Evolutionary conservation across 2,797 vertebrate genomes (phyloP).

Genomic region (Decapterus maruadsi): DNA sequence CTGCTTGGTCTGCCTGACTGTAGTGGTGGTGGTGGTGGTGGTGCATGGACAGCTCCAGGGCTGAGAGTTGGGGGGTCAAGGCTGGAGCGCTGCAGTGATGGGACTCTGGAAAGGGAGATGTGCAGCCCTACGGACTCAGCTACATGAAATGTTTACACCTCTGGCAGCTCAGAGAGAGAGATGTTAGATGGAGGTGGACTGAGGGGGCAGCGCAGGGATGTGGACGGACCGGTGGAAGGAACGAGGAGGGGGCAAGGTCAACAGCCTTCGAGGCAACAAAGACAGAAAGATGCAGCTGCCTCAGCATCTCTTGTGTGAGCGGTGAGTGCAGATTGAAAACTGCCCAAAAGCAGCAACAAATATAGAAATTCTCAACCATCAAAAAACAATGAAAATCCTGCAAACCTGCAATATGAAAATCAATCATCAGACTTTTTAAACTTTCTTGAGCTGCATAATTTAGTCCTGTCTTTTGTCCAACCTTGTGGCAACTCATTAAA

Average conservation of each 20-base stretch:
- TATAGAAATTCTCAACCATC: neutral
- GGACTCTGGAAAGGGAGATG: constrained; percentile 13
- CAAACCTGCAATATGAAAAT: neutral
- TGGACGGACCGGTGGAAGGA: neutral
- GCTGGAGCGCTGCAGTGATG: constrained; percentile 23
- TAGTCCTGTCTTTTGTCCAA: too few relatives aligned
- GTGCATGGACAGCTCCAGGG: constrained; percentile 44
- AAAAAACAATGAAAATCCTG: neutral
- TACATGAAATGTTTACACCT: constrained; percentile 52
- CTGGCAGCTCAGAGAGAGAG: constrained; percentile 7
- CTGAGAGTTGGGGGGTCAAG: constrained; percentile 26
- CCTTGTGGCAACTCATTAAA: too few relatives aligned
- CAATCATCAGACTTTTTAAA: neutral
- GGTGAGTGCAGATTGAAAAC: neutral
- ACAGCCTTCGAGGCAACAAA: constrained; percentile 44
- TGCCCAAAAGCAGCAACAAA: neutral
- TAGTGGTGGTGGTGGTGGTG: neutral
- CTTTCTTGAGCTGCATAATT: too few relatives aligned
- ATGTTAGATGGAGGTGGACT: constrained; percentile 26
- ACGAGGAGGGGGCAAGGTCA: constrained; percentile 36
- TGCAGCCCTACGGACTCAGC: constrained; percentile 33
- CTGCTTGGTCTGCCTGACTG: neutral
- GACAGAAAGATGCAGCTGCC: constrained; percentile 21
- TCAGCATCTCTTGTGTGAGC: neutral
- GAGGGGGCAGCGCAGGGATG: constrained; percentile 11